Evolutionary conservation across 2,113 vertebrate genomes (phyloP).

Genomic region (Paracanthobrama guichenoti): DNA sequence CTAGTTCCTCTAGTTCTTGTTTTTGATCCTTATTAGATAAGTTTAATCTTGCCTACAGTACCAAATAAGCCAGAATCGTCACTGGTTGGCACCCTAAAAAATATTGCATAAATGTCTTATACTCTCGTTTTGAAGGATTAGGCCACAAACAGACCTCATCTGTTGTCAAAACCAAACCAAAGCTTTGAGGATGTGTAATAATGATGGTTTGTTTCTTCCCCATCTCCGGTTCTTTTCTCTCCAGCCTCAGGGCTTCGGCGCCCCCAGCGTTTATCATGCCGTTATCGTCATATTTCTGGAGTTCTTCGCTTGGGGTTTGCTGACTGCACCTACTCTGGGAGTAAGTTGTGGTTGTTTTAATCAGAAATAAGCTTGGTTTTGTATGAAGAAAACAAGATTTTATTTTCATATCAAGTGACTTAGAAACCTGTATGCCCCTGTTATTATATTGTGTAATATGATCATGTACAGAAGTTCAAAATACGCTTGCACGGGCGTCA

Average conservation of each 20-base stretch:
- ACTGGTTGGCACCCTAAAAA: background rate
- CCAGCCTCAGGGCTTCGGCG: conserved; percentile 88
- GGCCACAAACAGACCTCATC: background rate
- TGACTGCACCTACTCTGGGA: conserved; percentile 86
- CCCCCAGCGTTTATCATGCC: conserved; percentile 90
- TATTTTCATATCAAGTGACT: conserved; percentile 35
- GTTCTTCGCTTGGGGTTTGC: conserved; percentile 89
- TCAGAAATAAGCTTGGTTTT: too few relatives aligned
- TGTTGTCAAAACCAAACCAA: background rate
- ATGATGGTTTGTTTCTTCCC: background rate
- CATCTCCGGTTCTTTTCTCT: conserved; percentile 26
- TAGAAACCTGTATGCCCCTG: background rate
- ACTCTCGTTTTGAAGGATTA: background rate
- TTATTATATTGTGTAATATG: background rate
- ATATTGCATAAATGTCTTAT: background rate
- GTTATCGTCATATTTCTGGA: conserved; percentile 91
- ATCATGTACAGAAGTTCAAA: background rate
- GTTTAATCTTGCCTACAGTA: background rate
- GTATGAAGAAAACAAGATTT: background rate
- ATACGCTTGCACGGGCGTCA: background rate
- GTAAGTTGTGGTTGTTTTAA: conserved; percentile 68
- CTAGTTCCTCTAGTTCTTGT: background rate
- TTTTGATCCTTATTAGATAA: background rate
- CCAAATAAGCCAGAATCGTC: background rate
- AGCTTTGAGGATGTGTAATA: background rate